Evolutionary conservation across 2,113 vertebrate species (phyloP).

Genomic region (Bambusicola thoracicus): DNA sequence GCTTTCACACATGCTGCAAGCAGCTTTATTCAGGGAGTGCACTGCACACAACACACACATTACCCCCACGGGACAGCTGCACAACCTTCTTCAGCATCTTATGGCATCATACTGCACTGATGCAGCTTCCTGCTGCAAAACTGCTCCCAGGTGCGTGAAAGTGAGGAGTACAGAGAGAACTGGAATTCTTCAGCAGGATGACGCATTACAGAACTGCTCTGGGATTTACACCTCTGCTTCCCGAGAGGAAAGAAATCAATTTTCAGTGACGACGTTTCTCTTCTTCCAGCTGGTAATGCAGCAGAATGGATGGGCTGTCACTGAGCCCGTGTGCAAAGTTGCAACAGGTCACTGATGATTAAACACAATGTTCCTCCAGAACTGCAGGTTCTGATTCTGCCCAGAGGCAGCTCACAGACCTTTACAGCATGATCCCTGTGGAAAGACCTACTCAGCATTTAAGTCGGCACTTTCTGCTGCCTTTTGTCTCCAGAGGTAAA

Average conservation of each 20-base stretch:
- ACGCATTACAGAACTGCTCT: background rate
- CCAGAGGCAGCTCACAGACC: slow-evolving; percentile 28
- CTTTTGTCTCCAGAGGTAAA: background rate
- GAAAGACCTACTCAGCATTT: slow-evolving; percentile 23
- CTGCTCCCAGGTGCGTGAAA: background rate
- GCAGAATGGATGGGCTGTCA: slow-evolving; percentile 14
- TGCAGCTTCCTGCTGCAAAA: background rate
- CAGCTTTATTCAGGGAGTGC: background rate
- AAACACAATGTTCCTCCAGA: slow-evolving; percentile 34
- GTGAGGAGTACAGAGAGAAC: background rate
- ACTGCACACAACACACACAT: background rate
- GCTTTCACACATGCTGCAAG: background rate
- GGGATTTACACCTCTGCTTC: background rate
- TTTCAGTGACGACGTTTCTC: background rate
- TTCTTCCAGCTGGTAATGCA: background rate
- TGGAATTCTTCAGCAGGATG: background rate
- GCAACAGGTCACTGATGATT: slow-evolving; percentile 51
- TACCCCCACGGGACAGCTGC: accelerated
- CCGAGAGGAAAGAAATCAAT: background rate
- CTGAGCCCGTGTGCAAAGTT: background rate
- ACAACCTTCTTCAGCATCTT: background rate
- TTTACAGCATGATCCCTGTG: background rate
- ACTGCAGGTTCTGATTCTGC: slow-evolving; percentile 34
- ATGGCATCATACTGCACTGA: background rate
- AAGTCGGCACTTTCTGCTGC: background rate